Percentiles rank a stretch among this genome's conserved stretches.
These are phyloP conservation scores for Tetragonula clypearis DNA, from an alignment of 1,140 invertebrate species.

Conservation along the genomic window DNA sequence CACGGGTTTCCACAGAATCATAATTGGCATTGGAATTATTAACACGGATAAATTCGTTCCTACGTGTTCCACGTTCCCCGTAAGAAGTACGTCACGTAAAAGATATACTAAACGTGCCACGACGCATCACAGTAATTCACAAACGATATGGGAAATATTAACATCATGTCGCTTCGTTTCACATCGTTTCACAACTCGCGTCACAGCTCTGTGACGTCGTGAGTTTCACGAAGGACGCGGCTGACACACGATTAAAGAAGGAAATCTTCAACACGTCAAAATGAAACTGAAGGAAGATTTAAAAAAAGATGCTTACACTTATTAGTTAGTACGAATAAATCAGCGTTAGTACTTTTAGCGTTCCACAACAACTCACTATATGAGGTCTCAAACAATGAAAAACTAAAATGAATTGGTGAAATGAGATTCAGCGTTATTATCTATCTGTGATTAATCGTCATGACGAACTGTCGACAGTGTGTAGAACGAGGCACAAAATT, in stretches of 20 bases:
- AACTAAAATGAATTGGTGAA: background rate
- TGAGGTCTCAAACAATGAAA: background rate
- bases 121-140: background rate
- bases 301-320: background rate
- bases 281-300: too few relatives aligned
- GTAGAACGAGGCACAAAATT: slow-evolving; percentile 34
- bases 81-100: background rate
- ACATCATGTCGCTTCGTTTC: background rate
- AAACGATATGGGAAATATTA: background rate
- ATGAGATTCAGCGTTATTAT: slow-evolving; percentile 21
- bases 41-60: background rate
- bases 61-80: background rate
- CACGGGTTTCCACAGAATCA: slow-evolving; percentile 34
- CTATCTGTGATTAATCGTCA: slow-evolving; percentile 7
- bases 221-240: slow-evolving; percentile 34
- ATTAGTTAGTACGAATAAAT: background rate
- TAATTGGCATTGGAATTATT: background rate
- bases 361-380: background rate
- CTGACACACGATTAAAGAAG: background rate
- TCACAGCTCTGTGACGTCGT: slow-evolving; percentile 23
- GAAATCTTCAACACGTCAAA: slow-evolving; percentile 12
- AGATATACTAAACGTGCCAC: background rate
- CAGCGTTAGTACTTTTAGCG: too few relatives aligned
- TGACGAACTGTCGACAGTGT: slow-evolving; percentile 33
- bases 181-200: slow-evolving; percentile 15